phyloP scores from a whole-genome alignment of 2,888 invertebrate genomes.

The Watsonalla binaria region DNA sequence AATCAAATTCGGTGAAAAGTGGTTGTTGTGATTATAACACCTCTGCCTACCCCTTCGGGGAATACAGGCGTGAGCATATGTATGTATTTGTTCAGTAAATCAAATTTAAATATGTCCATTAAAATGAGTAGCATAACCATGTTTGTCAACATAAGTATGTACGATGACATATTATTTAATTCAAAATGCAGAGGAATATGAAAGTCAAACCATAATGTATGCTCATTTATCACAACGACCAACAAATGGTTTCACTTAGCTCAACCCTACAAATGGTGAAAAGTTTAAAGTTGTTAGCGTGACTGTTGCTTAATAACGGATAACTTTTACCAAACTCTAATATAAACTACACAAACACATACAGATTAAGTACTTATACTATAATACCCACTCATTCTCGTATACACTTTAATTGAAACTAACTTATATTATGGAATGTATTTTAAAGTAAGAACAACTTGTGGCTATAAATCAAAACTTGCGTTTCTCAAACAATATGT shows the following conservation, averaged over 20 bases:
- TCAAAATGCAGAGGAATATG: slow-evolving; percentile 11
- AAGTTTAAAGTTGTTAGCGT: slow-evolving; percentile 32
- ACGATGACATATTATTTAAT: no score
- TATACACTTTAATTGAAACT: slow-evolving; percentile 3
- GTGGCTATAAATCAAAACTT: no score
- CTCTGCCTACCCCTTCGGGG: no score
- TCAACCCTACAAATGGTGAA: slow-evolving; percentile 23
- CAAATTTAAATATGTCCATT: no score
- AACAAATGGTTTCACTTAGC: slow-evolving; percentile 37
- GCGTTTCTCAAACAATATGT: no score
- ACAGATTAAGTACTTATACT: background rate
- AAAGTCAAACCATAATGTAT: slow-evolving; percentile 23
- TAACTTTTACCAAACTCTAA: slow-evolving; percentile 9
- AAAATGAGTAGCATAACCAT: no score
- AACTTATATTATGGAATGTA: background rate
- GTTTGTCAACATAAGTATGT: no score
- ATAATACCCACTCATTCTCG: slow-evolving; percentile 1
- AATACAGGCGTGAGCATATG: no score
- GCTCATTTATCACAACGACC: slow-evolving; percentile 27
- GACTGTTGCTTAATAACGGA: slow-evolving; percentile 13
- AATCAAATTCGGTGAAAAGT: no score
- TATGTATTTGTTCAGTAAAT: no score
- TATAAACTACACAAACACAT: slow-evolving; percentile 6
- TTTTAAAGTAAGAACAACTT: no score
- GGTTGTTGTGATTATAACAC: no score